A percentile compares a stretch with the other conserved stretches of the same genome.
Evolutionary conservation across 2,113 vertebrate genomes (phyloP).

Genomic region (Apodemus sylvaticus): DNA sequence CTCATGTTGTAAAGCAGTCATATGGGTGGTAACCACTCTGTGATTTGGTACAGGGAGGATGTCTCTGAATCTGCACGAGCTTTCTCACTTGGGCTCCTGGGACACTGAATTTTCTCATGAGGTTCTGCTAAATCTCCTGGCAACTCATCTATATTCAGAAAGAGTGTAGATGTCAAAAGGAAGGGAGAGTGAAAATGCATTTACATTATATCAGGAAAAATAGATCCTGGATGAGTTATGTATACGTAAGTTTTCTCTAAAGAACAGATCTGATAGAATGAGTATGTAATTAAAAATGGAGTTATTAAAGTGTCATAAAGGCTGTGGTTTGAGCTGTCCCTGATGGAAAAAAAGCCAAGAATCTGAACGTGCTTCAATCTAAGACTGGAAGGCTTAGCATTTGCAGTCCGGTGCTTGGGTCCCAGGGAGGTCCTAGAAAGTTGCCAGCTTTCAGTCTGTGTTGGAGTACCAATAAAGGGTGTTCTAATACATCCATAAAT

Average conservation of each 20-base stretch:
- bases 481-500: no score
- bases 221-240: not conserved
- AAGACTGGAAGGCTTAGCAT: not conserved
- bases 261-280: not conserved
- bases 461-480: not conserved
- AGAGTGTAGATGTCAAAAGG: not conserved
- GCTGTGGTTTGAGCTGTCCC: not conserved
- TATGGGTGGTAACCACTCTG: not conserved
- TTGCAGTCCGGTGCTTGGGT: not conserved
- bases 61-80: not conserved
- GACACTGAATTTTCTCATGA: not conserved
- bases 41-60: not conserved
- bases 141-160: not conserved
- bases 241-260: not conserved
- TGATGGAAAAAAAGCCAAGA: not conserved
- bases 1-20: not conserved
- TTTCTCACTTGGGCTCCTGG: not conserved
- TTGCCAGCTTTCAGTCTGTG: not conserved
- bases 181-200: not conserved
- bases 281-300: not conserved
- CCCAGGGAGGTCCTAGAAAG: not conserved
- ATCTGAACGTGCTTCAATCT: not conserved
- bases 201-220: not conserved
- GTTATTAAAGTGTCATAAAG: not conserved
- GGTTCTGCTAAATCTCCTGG: not conserved